A percentile compares a stretch with the other conserved stretches of the same genome.
Conservation (phyloP, 2,113 vertebrate genomes). For the Tichodroma muraria region DNA sequence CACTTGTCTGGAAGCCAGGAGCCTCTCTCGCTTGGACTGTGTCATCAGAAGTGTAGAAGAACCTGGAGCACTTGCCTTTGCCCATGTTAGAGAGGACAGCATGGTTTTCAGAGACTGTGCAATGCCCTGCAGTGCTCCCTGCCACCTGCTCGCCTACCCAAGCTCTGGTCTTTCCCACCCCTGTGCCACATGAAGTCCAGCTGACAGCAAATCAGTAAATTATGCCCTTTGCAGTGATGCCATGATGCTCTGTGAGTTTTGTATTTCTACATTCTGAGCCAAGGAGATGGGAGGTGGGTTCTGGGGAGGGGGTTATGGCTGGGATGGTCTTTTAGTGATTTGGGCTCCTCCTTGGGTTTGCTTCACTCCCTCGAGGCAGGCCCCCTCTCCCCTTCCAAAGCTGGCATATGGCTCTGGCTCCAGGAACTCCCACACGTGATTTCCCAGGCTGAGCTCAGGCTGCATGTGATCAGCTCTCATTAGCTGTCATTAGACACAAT, state of each 20-base stretch:
- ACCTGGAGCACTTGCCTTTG: not conserved
- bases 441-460: slow-evolving; percentile 15
- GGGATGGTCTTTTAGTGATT: not conserved
- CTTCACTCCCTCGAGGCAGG: not conserved
- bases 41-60: not conserved
- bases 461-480: not conserved
- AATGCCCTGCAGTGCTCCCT: not conserved
- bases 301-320: not conserved
- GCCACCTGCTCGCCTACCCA: not conserved
- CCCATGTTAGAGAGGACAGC: not conserved
- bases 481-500: slow-evolving; percentile 43
- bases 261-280: not conserved
- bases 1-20: not conserved
- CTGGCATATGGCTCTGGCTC: slow-evolving; percentile 19
- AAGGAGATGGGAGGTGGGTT: not conserved
- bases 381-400: not conserved
- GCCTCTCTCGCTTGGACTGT: not conserved
- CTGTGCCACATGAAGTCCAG: not conserved
- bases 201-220: not conserved
- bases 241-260: not conserved
- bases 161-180: not conserved
- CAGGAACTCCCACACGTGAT: not conserved
- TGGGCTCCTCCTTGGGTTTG: not conserved
- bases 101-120: not conserved
- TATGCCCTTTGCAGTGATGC: not conserved